Evolutionary conservation across 1,140 invertebrate genomes (phyloP), one percentile per base, ranked within the genome.

Genomic region (Calliopsis andreniformis): DNA sequence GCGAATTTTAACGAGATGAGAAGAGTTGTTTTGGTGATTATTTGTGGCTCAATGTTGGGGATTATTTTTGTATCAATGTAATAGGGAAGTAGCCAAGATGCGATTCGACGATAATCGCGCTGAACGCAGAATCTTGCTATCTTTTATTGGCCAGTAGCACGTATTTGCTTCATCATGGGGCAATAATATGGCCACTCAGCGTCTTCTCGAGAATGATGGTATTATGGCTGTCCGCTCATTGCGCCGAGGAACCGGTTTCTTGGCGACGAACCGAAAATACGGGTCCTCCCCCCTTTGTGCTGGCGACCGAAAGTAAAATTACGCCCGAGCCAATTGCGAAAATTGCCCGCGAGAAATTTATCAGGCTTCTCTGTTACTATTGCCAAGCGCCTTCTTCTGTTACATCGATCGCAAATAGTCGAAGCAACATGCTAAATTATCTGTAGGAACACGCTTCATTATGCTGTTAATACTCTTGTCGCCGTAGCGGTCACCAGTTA

Each of bases 101-200:
- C 2, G 25, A n/a, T 6, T n/a, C 51, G 23, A 43, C 18, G 42
- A 49, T 39, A 39, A 39, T 8, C 32, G 55, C 18, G 45, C 32
- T 35, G 39, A 51, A 39, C 45, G 43, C 35, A 47, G 68, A 82
- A 55, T 82, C 80, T 82, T 42, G 76, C 79, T 87, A 88, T 87
- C 87, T 85, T 86, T 87, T 88, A 85, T 85, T 75, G 76, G 77
- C 43, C 81, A 66, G 86, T 86, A 83, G 85, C 76, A 76, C 71
- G 76, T 79, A 73, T 86, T 87, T 85, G 83, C 82, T 87, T 87
- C 80, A 84, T 73, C 82, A 39, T 45, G 77, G 47, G 68, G 78
- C 66, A 76, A 84, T 87, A 86, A 86, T 86, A 79, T 78, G 79
- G 76, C 82, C 76, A 71, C 69, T 78, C 64, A 75, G 68, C 47